Conservation (phyloP, 2,113 vertebrate genomes). For the Poicephalus meyeri region DNA sequence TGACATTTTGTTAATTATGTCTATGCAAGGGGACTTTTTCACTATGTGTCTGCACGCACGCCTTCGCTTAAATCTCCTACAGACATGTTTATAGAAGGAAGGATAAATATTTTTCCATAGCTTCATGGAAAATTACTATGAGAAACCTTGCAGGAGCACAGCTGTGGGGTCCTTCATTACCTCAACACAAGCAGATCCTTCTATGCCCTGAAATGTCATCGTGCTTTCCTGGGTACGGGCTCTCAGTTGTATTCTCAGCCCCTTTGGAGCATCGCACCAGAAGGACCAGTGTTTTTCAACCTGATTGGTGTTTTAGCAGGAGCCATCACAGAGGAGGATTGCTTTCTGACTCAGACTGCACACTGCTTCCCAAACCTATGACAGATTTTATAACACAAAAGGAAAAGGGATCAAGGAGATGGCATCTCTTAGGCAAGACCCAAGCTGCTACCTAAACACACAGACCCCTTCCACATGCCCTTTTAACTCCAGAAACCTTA, state of each 20-base stretch:
- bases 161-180: conserved; percentile 54
- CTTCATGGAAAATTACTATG: conserved; percentile 65
- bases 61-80: conserved; percentile 54
- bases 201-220: background rate
- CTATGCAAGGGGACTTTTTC: conserved; percentile 31
- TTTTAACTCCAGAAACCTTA: background rate
- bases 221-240: background rate
- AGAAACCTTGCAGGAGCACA: conserved; percentile 58
- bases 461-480: background rate
- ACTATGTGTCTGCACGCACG: background rate
- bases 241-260: background rate
- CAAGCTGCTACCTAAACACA: background rate
- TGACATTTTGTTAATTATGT: conserved; percentile 40
- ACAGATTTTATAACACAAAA: background rate
- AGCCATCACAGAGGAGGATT: background rate
- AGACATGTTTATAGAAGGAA: conserved; percentile 65
- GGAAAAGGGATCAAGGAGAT: background rate
- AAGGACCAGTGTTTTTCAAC: background rate
- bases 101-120: conserved; percentile 70
- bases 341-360: background rate
- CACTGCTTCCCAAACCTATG: background rate
- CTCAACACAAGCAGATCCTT: conserved; percentile 16
- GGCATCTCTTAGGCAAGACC: background rate
- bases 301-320: background rate
- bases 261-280: background rate